phyloP scores from a whole-genome alignment of 2,888 invertebrate genomes.

The Stenchaetothrips biformis region DNA sequence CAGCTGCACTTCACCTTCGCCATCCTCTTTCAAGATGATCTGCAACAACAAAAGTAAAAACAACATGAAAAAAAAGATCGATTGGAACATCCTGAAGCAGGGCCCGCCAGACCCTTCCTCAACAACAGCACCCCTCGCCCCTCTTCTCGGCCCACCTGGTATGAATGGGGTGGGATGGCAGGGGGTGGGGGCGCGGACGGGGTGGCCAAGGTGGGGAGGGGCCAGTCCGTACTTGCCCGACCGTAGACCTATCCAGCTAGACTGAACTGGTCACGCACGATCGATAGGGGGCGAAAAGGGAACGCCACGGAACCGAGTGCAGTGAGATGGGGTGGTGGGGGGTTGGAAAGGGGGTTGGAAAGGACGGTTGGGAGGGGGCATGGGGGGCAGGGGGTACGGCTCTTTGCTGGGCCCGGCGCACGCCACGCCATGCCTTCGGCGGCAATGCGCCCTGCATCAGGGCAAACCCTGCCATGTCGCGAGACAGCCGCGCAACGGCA shows the following conservation, averaged over 20 bases:
- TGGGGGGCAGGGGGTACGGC: too few relatives aligned
- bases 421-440: not conserved
- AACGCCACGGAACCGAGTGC: not conserved
- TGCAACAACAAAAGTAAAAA: slow-evolving; percentile 42
- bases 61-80: not conserved
- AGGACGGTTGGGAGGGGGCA: not conserved
- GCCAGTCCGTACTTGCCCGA: not conserved
- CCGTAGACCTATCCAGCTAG: slow-evolving; percentile 4
- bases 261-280: slow-evolving; percentile 15
- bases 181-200: not conserved
- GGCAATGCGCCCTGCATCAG: too few relatives aligned
- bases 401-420: not conserved
- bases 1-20: slow-evolving; percentile 70
- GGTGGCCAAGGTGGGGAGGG: not conserved
- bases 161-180: not conserved
- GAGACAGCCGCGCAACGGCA: too few relatives aligned
- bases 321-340: not conserved
- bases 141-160: not conserved
- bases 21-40: slow-evolving; percentile 52
- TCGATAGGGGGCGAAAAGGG: not conserved
- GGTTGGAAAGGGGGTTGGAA: not conserved
- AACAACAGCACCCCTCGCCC: not conserved
- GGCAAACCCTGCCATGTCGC: too few relatives aligned
- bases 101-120: slow-evolving; percentile 11
- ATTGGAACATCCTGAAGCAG: not conserved